Base-by-base conservation (phyloP, 2,797 vertebrate genomes). In the Oreonectes daqikongensis region DNA sequence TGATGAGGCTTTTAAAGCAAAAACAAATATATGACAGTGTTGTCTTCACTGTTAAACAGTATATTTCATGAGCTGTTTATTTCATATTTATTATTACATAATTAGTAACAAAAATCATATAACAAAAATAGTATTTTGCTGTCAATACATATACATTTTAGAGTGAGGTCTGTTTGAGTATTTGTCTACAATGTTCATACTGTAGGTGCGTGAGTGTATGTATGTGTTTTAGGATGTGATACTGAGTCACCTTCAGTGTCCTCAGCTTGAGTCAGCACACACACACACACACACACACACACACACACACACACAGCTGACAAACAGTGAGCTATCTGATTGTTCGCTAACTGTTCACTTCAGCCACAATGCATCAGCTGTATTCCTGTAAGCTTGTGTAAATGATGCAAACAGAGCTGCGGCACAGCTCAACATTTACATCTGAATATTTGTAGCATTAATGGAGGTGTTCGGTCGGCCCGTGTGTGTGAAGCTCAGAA, bases 391-490 rank as follows among this genome's bases (percentile, higher is more conserved):
- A 88, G 87, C 88, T 88, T 90, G 88, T 60, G 53, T 12, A 71
- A 65, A 15, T 82, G 76, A 88, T 83, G 35, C 12, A 32, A 32
- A 50, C 12, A 28, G 4, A 30, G 7, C 40, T 28, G 57, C 20
- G 1, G 50, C 68, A 66, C n/a, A 38, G 38, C 38, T 30, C 22
- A 40, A 57, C 32, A 4, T 14, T 20, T 4, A 61, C 80, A 75
- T 85, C 70, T 77, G 42, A 75, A 81, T 90, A 92, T 90, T 90
- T 92, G 88, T 89, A 91, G 86, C 75, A 61, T 74, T 48, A 84
- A 75, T 79, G 85, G 86, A 79, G 81, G 85, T 77, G 70, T 79
- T 82, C 84, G 72, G 84, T 76, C 79, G 84, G 79, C 38, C 52
- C 20, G 53, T 12, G 48, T 69, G 30, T 78, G 57, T 40, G 9